Evolutionary conservation across 2,888 invertebrate genomes (phyloP).

Genomic region (Apodemia mormo): DNA sequence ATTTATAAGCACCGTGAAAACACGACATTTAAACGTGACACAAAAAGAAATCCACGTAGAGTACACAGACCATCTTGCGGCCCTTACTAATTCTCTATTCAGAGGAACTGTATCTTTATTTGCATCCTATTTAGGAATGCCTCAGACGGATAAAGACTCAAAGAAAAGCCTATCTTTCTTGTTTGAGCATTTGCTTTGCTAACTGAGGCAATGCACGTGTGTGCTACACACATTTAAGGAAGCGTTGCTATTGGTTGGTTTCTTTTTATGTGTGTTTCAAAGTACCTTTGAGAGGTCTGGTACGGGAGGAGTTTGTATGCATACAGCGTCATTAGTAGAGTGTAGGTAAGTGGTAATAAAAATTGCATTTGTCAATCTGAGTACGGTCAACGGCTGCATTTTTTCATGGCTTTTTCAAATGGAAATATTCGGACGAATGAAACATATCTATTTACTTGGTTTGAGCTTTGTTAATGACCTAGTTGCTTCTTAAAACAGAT

Average conservation of each 20-base stretch:
- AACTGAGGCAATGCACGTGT: constrained; percentile 46
- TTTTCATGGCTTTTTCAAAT: constrained; percentile 13
- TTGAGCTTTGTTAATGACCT: neutral
- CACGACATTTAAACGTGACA: constrained; percentile 20
- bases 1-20: constrained; percentile 3
- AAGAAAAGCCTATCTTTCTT: constrained; percentile 75
- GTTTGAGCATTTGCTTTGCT: constrained; percentile 73
- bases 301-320: constrained; percentile 45
- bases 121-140: constrained; percentile 77
- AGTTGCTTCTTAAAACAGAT: too few relatives aligned
- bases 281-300: constrained; percentile 33
- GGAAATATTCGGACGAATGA: neutral
- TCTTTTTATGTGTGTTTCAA: constrained; percentile 33
- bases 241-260: constrained; percentile 29
- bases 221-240: constrained; percentile 28
- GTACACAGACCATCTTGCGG: constrained; percentile 33
- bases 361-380: constrained; percentile 63
- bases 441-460: neutral
- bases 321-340: constrained; percentile 55
- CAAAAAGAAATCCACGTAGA: constrained; percentile 14
- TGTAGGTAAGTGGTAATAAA: constrained; percentile 60
- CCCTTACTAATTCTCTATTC: constrained; percentile 62
- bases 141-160: constrained; percentile 72
- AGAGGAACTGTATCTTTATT: constrained; percentile 71
- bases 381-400: constrained; percentile 33